phyloP scores from a whole-genome alignment of 1,140 invertebrate genomes.

The Maconellicoccus hirsutus region DNA sequence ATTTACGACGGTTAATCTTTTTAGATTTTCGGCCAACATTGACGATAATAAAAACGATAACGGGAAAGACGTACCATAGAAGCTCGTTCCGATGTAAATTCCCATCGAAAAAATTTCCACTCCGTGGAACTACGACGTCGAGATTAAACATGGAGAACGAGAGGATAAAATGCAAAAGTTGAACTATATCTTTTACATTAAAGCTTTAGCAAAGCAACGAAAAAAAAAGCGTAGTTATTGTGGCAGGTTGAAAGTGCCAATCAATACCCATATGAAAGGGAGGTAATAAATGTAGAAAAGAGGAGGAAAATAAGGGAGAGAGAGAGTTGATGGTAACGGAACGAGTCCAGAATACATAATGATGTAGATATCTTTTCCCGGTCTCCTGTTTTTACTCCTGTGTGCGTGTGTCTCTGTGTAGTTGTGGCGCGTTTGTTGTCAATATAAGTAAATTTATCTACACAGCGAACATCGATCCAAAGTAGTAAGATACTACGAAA shows the following conservation, averaged over 20 bases:
- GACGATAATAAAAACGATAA: too few relatives aligned
- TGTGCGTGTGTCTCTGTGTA: neutral
- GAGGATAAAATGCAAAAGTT: too few relatives aligned
- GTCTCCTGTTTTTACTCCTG: neutral
- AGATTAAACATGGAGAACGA: too few relatives aligned
- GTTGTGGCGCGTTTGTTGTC: neutral
- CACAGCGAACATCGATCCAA: constrained; percentile 5
- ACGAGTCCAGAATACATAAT: constrained; percentile 17
- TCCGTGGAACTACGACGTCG: too few relatives aligned
- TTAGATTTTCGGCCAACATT: too few relatives aligned
- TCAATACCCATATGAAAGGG: constrained; percentile 1
- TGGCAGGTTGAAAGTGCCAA: constrained; percentile 20
- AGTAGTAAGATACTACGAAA: neutral
- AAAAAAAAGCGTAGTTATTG: neutral
- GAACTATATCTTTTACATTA: too few relatives aligned
- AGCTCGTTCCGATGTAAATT: too few relatives aligned
- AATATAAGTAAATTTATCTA: constrained; percentile 21
- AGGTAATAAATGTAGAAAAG: constrained; percentile 12
- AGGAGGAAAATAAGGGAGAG: constrained; percentile 16
- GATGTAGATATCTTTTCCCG: constrained; percentile 11
- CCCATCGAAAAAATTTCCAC: too few relatives aligned
- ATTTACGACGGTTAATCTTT: too few relatives aligned
- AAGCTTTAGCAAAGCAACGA: neutral
- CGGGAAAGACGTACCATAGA: too few relatives aligned
- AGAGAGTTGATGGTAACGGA: constrained; percentile 22